Percentiles rank a stretch among this genome's conserved stretches.
phyloP scores from a whole-genome alignment of 2,113 vertebrate genomes.

The western clawed frog (Xenopus tropicalis) region DNA sequence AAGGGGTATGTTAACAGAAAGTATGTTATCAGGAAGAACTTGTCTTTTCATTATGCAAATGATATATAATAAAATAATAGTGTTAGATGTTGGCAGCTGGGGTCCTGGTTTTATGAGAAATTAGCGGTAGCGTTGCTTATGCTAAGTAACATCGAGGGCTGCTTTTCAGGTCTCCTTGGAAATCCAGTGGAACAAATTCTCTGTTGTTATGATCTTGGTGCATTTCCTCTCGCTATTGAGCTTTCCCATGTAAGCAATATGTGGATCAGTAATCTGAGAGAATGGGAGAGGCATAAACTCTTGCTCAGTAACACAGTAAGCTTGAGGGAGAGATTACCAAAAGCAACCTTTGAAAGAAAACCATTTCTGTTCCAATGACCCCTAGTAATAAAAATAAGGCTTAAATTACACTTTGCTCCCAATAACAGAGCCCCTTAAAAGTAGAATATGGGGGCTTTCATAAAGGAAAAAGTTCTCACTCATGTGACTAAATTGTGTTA shows the following conservation, averaged over 20 bases:
- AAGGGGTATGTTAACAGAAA: no score
- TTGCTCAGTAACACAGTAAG: slow-evolving; percentile 45
- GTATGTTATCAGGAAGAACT: no score
- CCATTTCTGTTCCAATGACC: slow-evolving; percentile 29
- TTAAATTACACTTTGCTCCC: slow-evolving; percentile 54
- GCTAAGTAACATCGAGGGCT: slow-evolving; percentile 33
- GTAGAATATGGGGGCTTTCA: slow-evolving; percentile 5
- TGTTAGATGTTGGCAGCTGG: no score
- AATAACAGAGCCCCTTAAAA: slow-evolving; percentile 39
- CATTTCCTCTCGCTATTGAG: slow-evolving; percentile 48
- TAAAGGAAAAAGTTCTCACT: slow-evolving; percentile 18
- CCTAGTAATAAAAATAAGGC: slow-evolving; percentile 41
- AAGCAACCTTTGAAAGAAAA: slow-evolving; percentile 34
- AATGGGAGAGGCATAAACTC: slow-evolving; percentile 55
- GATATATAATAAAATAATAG: no score
- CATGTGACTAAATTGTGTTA: background rate
- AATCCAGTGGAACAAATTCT: slow-evolving; percentile 49
- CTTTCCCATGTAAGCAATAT: slow-evolving; percentile 55
- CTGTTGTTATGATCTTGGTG: slow-evolving; percentile 54
- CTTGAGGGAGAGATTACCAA: slow-evolving; percentile 42
- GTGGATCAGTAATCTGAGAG: slow-evolving; percentile 60
- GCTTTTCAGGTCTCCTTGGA: slow-evolving; percentile 51
- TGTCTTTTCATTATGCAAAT: no score
- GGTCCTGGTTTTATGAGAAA: background rate
- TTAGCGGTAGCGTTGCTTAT: background rate